Evolutionary conservation across 2,888 invertebrate species (phyloP).

Genomic region (Chrysolina haemoptera): DNA sequence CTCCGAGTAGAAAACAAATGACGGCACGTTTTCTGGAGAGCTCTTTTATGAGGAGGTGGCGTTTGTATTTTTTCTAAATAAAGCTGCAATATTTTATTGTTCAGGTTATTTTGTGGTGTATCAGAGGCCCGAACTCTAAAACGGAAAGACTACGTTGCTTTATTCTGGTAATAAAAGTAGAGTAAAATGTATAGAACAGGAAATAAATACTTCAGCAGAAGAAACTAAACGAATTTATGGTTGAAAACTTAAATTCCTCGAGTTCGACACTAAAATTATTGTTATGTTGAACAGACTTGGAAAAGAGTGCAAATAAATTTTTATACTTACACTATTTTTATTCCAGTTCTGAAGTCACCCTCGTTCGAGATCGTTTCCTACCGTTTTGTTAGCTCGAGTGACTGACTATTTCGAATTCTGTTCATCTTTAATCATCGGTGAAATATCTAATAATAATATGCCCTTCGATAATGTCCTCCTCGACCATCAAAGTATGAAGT

Average conservation of each 20-base stretch:
- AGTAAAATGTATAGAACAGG: slow-evolving; percentile 25
- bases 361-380: too few species aligned
- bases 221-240: slow-evolving; percentile 29
- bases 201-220: slow-evolving; percentile 37
- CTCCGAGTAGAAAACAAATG: slow-evolving; percentile 46
- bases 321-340: too few species aligned
- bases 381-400: too few species aligned
- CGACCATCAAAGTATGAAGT: too few species aligned
- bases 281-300: too few species aligned
- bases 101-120: slow-evolving; percentile 36
- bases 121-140: slow-evolving; percentile 35
- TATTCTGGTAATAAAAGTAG: slow-evolving; percentile 44
- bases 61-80: slow-evolving; percentile 54
- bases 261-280: too few species aligned
- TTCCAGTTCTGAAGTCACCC: too few species aligned
- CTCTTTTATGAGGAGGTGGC: slow-evolving; percentile 49
- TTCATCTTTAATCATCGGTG: too few species aligned
- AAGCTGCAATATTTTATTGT: slow-evolving; percentile 47
- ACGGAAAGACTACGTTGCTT: slow-evolving; percentile 30
- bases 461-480: too few species aligned
- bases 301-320: too few species aligned
- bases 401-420: too few species aligned
- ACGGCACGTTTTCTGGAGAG: slow-evolving; percentile 47
- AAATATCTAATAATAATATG: too few species aligned
- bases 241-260: slow-evolving; percentile 14